Evolutionary conservation across 2,113 vertebrate genomes (phyloP), one percentile per base, ranked within the genome.

Genomic region (Tragelaphus imberbis): DNA sequence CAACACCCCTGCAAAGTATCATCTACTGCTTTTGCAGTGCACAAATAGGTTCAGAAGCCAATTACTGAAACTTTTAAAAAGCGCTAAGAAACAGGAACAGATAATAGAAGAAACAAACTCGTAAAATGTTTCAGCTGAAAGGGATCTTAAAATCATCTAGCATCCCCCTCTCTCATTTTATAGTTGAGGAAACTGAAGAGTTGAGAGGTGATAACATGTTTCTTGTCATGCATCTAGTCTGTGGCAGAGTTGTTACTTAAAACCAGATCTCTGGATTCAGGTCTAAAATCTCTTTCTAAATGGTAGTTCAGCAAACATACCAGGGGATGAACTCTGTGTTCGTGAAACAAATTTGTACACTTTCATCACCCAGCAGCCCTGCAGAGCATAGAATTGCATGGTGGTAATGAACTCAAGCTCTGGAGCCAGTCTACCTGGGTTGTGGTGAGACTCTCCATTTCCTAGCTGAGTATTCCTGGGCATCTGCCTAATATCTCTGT

Each of bases 51-150:
- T 92, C 16, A 88, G 92, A 94, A 82, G 56, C 58, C 90, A 92
- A 85, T 90, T 56, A 61, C 77, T 91, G 1, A 80, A 92, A 95
- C 95, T 94, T 97, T 92, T 85, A 91, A 94, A 88, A 94, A 88
- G 88, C 0, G 3, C 84, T 91, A 88, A 88, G 65, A 97, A 91
- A 97, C 85, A 97, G 55, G 23, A 92, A 95, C 36, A 91, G 89
- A 75, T 96, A 97, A 95, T 55, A 86, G 56, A 86, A 71, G 82
- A 94, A 84, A 77, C 4, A 30, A 84, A 84, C n/a, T 94, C 51
- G 80, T 86, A 93, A 89, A 58, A 80, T 89, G 61, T 84, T 84
- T 91, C 2, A 51, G 49, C 55, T 89, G 68, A 85, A 90, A 88
- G 56, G 40, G 40, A 95, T 28, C 53, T 94, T 95, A 86, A 91